These are phyloP conservation scores for Anagyrus pseudococci DNA, from an alignment of 2,888 invertebrate genomes.

Conservation along the genomic window DNA sequence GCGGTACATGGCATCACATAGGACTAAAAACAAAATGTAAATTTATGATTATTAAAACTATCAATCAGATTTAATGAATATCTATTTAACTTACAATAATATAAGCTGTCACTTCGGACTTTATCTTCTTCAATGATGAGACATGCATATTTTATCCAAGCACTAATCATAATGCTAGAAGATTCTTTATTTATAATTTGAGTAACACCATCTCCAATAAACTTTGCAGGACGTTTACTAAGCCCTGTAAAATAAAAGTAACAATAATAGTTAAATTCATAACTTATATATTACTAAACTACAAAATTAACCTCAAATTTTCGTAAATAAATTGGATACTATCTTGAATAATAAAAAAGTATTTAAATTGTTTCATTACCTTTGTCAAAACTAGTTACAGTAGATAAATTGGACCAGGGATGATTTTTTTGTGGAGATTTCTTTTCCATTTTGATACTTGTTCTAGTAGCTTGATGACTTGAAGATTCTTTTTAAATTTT, in stretches of 20 bases:
- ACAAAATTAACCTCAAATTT: not conserved
- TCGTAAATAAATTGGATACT: not conserved
- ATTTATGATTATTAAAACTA: constrained; percentile 4
- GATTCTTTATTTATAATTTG: constrained; percentile 60
- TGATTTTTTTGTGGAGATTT: constrained; percentile 37
- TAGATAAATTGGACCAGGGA: constrained; percentile 51
- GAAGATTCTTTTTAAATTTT: no score
- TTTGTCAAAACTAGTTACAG: constrained; percentile 57
- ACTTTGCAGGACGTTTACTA: constrained; percentile 38
- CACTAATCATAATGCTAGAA: constrained; percentile 74
- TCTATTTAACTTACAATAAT: constrained; percentile 62
- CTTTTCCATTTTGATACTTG: constrained; percentile 39
- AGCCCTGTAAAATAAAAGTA: constrained; percentile 39
- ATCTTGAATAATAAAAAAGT: not conserved
- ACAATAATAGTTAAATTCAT: not conserved
- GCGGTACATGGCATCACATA: constrained; percentile 72
- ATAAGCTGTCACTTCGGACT: constrained; percentile 67
- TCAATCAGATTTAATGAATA: constrained; percentile 2
- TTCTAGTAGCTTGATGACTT: no score
- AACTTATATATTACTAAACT: not conserved
- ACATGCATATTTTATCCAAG: constrained; percentile 74
- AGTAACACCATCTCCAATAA: constrained; percentile 28
- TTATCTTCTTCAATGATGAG: constrained; percentile 70
- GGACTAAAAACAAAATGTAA: constrained; percentile 55
- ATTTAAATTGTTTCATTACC: constrained; percentile 42